phyloP scores from a whole-genome alignment of 2,888 invertebrate species.

The Lithophane ornitopus region DNA sequence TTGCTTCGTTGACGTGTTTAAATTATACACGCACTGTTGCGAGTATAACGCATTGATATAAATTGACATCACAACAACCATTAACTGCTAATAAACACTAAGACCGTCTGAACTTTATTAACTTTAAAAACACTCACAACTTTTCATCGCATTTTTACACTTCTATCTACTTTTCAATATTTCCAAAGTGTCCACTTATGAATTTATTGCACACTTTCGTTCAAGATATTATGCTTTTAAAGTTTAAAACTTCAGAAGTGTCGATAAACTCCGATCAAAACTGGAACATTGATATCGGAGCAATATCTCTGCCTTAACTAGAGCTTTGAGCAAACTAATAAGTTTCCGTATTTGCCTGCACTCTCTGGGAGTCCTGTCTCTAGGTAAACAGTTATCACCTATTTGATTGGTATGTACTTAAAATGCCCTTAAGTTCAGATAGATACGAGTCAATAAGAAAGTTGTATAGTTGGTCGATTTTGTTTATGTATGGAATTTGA shows the following conservation, averaged over 20 bases:
- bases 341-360: slow-evolving; percentile 34
- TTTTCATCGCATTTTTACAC: not conserved
- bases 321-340: slow-evolving; percentile 27
- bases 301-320: slow-evolving; percentile 36
- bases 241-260: slow-evolving; percentile 8
- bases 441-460: not conserved
- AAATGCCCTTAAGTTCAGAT: not conserved
- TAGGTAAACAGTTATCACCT: slow-evolving; percentile 14
- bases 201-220: not conserved
- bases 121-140: not conserved
- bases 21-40: too few relatives aligned
- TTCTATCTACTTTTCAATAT: not conserved
- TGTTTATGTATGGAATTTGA: not conserved
- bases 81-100: not conserved
- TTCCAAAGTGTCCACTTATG: not conserved
- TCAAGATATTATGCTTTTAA: not conserved
- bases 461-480: not conserved
- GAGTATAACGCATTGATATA: not conserved
- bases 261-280: slow-evolving; percentile 2
- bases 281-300: slow-evolving; percentile 27
- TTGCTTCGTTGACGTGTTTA: too few relatives aligned
- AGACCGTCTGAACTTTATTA: not conserved
- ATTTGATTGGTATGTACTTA: slow-evolving; percentile 6
- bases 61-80: not conserved
- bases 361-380: not conserved